These are phyloP conservation scores for Tiliqua scincoides DNA, from an alignment of 2,113 vertebrate genomes.

Conservation along the genomic window DNA sequence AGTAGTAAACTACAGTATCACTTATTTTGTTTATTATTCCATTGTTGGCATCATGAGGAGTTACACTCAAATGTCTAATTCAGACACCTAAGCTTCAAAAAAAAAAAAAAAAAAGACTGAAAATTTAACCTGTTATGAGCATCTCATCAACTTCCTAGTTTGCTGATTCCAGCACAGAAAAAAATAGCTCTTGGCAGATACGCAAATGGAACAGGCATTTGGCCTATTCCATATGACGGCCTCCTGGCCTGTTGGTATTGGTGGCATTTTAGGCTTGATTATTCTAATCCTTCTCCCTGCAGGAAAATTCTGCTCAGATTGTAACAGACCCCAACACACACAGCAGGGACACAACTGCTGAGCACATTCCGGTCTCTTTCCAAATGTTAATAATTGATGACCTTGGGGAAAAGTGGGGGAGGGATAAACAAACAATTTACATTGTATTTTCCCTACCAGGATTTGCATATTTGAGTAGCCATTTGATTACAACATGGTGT, in stretches of 20 bases:
- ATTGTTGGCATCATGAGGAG: neutral
- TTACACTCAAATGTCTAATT: neutral
- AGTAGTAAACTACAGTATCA: neutral
- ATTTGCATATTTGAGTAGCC: conserved; percentile 58
- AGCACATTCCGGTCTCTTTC: conserved; percentile 21
- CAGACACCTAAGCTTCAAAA: neutral
- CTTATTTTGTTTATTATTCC: neutral
- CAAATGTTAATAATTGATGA: conserved; percentile 60
- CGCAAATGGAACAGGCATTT: neutral
- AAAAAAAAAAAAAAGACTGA: neutral
- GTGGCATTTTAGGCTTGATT: neutral
- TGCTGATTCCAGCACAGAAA: neutral
- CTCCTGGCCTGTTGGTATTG: neutral
- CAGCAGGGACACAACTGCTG: conserved; percentile 14
- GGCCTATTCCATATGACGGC: accelerated
- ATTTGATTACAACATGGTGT: conserved; percentile 24
- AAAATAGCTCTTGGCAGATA: neutral
- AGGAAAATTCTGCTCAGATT: conserved; percentile 20
- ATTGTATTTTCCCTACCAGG: conserved; percentile 45
- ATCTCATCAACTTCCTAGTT: neutral
- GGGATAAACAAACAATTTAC: conserved; percentile 61
- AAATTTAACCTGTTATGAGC: neutral
- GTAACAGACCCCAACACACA: conserved; percentile 17
- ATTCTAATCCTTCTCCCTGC: conserved; percentile 5
- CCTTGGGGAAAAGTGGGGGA: conserved; percentile 50